These are phyloP conservation scores for Hydrotaea cyrtoneurina DNA, from an alignment of 2,888 invertebrate genomes.

Conservation along the genomic window DNA sequence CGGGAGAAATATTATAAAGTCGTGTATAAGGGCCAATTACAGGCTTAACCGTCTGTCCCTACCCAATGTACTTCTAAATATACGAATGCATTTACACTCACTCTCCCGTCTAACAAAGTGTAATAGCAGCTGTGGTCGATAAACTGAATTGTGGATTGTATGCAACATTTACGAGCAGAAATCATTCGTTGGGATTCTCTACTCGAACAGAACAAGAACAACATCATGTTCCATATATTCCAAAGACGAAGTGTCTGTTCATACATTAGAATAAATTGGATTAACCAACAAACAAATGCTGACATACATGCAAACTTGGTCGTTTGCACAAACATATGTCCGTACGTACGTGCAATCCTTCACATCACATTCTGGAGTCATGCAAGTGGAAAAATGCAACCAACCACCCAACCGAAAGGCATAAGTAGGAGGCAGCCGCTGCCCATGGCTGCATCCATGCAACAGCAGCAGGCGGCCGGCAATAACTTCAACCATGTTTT, in stretches of 20 bases:
- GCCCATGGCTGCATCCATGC: background rate
- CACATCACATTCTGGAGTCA: background rate
- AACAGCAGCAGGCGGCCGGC: background rate
- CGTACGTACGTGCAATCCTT: background rate
- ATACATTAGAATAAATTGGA: background rate
- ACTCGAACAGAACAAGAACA: background rate
- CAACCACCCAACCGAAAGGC: no score
- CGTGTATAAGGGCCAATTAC: no score
- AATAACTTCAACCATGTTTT: background rate
- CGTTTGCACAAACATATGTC: background rate
- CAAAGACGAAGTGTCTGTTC: no score
- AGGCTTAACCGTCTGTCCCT: no score
- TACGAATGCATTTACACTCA: background rate
- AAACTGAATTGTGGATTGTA: conserved; percentile 13
- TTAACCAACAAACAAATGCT: background rate
- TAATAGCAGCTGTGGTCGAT: conserved; percentile 36
- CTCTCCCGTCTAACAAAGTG: conserved; percentile 31
- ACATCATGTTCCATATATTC: background rate
- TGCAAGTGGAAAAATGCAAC: background rate
- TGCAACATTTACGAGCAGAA: conserved; percentile 5
- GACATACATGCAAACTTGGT: background rate
- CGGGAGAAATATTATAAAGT: no score
- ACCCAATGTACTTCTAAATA: no score
- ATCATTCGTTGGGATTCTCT: background rate
- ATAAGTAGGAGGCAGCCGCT: no score